Evolutionary conservation across 1,140 invertebrate genomes (phyloP).

Genomic region (Hypothenemus hampei): DNA sequence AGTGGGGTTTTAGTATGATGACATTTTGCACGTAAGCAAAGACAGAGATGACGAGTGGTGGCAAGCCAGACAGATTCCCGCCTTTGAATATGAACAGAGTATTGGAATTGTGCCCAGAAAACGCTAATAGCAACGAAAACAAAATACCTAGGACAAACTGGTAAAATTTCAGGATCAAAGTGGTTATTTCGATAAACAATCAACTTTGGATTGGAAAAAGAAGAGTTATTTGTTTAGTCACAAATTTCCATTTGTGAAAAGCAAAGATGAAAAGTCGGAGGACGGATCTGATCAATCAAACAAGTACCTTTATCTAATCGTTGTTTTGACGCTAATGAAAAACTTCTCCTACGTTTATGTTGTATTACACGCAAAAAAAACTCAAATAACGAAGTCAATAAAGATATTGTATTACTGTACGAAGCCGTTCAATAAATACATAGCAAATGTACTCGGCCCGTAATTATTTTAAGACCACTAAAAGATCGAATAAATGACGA

Average conservation of each 20-base stretch:
- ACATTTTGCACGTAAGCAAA: slow-evolving; percentile 98
- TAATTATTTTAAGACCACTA: background rate
- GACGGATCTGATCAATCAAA: slow-evolving; percentile 97
- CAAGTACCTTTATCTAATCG: too few relatives aligned
- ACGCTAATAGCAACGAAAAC: slow-evolving; percentile 90
- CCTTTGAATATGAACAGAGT: slow-evolving; percentile 65
- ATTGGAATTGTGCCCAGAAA: slow-evolving; percentile 86
- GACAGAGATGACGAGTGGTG: slow-evolving; percentile 99
- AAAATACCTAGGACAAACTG: slow-evolving; percentile 90
- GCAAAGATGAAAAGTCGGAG: slow-evolving; percentile 95
- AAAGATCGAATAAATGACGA: background rate
- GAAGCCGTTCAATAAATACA: too few relatives aligned
- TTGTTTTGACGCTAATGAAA: too few relatives aligned
- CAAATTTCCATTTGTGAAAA: slow-evolving; percentile 98
- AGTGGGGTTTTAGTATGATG: slow-evolving; percentile 92
- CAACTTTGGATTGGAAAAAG: slow-evolving; percentile 92
- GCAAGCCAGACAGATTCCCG: slow-evolving; percentile 78
- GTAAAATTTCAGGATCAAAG: slow-evolving; percentile 94
- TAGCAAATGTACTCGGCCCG: too few relatives aligned
- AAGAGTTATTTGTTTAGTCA: slow-evolving; percentile 97
- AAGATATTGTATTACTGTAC: too few relatives aligned
- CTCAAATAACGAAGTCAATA: too few relatives aligned
- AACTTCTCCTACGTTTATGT: too few relatives aligned
- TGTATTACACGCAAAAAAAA: too few relatives aligned
- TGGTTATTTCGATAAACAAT: slow-evolving; percentile 69